These are phyloP conservation scores for Pelobates fuscus DNA, from an alignment of 2,113 vertebrate species.

Conservation along the genomic window DNA sequence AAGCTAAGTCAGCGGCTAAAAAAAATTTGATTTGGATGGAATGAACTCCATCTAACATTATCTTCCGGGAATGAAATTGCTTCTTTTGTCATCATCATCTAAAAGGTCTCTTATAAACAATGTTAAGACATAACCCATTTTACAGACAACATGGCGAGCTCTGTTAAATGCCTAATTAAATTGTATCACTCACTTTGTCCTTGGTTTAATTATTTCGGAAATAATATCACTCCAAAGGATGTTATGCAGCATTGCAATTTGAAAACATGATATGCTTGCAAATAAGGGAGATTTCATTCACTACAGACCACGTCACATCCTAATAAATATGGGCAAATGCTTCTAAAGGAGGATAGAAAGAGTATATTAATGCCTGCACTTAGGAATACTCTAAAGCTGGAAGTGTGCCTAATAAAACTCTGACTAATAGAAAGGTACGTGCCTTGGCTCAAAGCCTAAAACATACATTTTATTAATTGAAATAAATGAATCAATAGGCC, in stretches of 20 bases:
- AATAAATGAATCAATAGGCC: neutral
- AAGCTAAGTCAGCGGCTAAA: too few relatives aligned
- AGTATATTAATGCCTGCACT: constrained; percentile 38
- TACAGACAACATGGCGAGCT: neutral
- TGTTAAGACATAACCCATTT: neutral
- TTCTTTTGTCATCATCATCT: too few relatives aligned
- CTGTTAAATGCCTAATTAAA: neutral
- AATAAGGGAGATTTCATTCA: constrained; percentile 23
- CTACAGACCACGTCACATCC: neutral
- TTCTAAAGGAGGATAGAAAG: constrained; percentile 8
- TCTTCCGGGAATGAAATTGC: too few relatives aligned
- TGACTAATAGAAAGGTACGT: constrained; percentile 23
- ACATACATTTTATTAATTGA: constrained; percentile 12
- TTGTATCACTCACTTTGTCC: constrained; percentile 13
- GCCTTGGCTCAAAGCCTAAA: constrained; percentile 33
- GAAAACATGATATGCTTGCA: neutral
- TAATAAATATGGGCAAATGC: constrained; percentile 3
- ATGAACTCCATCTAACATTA: too few relatives aligned
- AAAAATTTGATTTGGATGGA: too few relatives aligned
- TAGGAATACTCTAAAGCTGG: constrained; percentile 4
- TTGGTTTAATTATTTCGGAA: constrained; percentile 9
- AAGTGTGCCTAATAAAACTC: neutral
- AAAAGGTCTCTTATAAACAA: neutral
- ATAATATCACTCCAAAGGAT: constrained; percentile 12
- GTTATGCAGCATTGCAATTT: neutral